Base-by-base conservation (phyloP, 2,888 invertebrate genomes). In the Norana najaformis region DNA sequence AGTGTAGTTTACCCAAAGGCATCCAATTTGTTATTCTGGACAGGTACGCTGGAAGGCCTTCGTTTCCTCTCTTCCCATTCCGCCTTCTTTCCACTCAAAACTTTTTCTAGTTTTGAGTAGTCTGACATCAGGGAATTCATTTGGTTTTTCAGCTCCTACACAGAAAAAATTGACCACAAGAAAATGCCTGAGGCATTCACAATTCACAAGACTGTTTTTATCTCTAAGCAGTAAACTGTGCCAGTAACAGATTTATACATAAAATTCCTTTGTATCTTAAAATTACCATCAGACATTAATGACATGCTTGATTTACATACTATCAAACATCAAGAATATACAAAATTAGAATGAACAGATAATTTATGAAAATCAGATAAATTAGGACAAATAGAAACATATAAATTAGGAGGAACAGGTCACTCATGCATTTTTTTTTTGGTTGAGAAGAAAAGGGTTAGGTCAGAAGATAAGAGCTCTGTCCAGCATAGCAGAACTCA, bases 141-240 rank as follows among this genome's bases (percentile, higher is more conserved):
- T 35, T 85, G 85, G 36, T 85, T 85, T 37, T 85, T 85, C 85
- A 85, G 36, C 85, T 85, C 85, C 85, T 85, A 85, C n/a, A 69
- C 8, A 69, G n/a, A 69, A 69, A 69, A 69, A 30, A 69, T 69
- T 13, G 16, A 69, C 4, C n/a, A 69, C n/a, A n/a, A 11, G 6
- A 69, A 69, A 69, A 69, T 30, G 30, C 23, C 6, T n/a, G 69
- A 69, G 69, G 14, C 41, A 41, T 23, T 23, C 47, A 47, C 0
- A 69, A 69, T n/a, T 11, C 69, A 69, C 69, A 3, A n/a, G 30
- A 69, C 5, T n/a, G 69, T n/a, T 69, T n/a, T 69, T 20, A 69
- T 69, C 69, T 69, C 69, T 69, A 69, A 69, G 69, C 13, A n/a
- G n/a, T 69, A 30, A 69, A 69, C 47, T 69, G 30, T n/a, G n/a